These are phyloP conservation scores for Hyperoplus lanceolatus DNA, from an alignment of 2,797 vertebrate species.

Conservation along the genomic window DNA sequence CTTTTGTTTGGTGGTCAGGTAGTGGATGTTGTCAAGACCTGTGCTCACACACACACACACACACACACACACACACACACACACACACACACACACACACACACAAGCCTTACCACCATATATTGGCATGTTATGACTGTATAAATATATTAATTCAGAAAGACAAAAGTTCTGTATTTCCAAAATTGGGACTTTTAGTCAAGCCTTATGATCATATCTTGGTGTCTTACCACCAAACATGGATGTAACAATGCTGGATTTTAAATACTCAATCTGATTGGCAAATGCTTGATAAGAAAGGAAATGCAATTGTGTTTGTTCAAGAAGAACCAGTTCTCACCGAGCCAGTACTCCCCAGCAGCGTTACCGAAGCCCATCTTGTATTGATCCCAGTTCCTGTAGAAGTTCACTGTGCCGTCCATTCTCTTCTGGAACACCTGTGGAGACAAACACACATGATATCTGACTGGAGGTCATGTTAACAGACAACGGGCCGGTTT, in stretches of 20 bases:
- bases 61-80: background rate
- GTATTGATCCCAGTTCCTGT: too few species aligned
- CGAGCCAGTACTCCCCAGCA: conserved; percentile 39
- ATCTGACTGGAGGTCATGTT: background rate
- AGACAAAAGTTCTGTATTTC: too few species aligned
- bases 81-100: background rate
- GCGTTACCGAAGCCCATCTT: background rate
- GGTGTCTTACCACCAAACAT: too few species aligned
- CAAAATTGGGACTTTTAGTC: too few species aligned
- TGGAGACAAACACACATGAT: background rate
- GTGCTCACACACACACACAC: background rate
- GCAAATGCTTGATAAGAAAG: too few species aligned
- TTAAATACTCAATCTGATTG: too few species aligned
- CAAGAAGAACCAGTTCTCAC: conserved; percentile 5
- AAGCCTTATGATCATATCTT: too few species aligned
- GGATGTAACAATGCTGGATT: too few species aligned
- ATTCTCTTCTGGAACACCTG: conserved; percentile 3
- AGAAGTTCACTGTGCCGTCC: background rate
- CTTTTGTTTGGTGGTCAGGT: background rate
- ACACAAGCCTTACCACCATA: too few species aligned
- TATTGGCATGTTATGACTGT: background rate
- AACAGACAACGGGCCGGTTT: too few species aligned
- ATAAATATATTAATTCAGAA: too few species aligned
- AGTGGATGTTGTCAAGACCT: background rate
- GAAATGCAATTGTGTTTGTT: too few species aligned